Evolutionary conservation across 2,797 vertebrate genomes (phyloP).

Genomic region (Chanos chanos): DNA sequence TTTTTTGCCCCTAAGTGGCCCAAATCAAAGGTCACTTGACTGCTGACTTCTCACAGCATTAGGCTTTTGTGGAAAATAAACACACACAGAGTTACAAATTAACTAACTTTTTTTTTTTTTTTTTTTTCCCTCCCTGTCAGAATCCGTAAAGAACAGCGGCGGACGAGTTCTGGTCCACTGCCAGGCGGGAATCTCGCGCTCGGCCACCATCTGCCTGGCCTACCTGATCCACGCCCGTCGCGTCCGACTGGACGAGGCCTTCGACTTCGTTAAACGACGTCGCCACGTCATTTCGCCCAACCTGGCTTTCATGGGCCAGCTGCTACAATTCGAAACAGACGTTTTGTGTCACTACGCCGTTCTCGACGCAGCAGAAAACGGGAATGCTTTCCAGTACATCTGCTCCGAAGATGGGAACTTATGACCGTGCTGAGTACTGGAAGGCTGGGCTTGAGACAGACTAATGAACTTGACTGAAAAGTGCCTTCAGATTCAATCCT

Average conservation of each 20-base stretch:
- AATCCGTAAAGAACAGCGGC: constrained; percentile 77
- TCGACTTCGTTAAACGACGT: constrained; percentile 82
- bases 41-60: too few relatives aligned
- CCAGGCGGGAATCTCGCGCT: constrained; percentile 85
- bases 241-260: constrained; percentile 80
- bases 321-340: constrained; percentile 83
- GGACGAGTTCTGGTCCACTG: constrained; percentile 86
- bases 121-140: constrained; percentile 50
- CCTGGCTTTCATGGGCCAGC: constrained; percentile 85
- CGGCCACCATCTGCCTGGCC: constrained; percentile 85
- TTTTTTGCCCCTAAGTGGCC: too few relatives aligned
- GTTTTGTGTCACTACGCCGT: constrained; percentile 71
- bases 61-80: too few relatives aligned
- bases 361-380: constrained; percentile 24
- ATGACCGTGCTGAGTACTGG: not conserved
- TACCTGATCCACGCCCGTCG: constrained; percentile 81
- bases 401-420: not conserved
- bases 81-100: not conserved
- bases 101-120: not conserved
- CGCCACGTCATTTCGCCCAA: constrained; percentile 84
- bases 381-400: constrained; percentile 14
- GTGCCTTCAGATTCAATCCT: too few relatives aligned
- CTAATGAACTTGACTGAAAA: too few relatives aligned
- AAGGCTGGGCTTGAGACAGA: not conserved
- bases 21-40: too few relatives aligned